Evolutionary conservation across 2,888 invertebrate species (phyloP), one percentile per base, ranked within the genome.

Genomic region (Coenonympha glycerion): DNA sequence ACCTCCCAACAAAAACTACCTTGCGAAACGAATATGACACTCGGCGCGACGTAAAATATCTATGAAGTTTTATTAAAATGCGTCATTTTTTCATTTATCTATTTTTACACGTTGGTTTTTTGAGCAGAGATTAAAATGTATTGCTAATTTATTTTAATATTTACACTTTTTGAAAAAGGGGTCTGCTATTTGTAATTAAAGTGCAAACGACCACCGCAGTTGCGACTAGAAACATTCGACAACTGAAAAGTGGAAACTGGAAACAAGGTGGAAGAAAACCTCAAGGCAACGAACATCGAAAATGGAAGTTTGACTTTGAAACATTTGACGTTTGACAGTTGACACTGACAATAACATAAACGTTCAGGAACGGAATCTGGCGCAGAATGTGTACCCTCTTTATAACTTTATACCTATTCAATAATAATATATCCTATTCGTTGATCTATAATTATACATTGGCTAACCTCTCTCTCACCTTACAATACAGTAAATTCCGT

Each of bases 1-100:
- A 79, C 76, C 76, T 73, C 69, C 60, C 60, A 69, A 68, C 65
- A 69, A 73, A 39, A 70, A 73, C 68, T 72, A 78, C 78, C 84
- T 82, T 80, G 9, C 16, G 31, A 31, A 13, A 13, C 6, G 2
- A 6, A 30, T 74, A 77, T 76, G 80, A 78, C 82, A 82, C 80
- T 68, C 69, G 73, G 30, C 13, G 4, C 16, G n/a, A 78, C 73
- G 74, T 79, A 73, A 77, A 79, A 71, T 68, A 65, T 70, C 66
- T 66, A 64, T 62, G 56, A 64, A 56, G 62, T 37, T 59, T 39
- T 59, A 65, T 55, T 54, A 54, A 30, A 34, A 44, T 36, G 41
- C 22, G 57, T 59, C 61, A 65, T 37, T 47, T 30, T 16, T 15
- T 15, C 15, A 21, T 18, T 9, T 41, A 24, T 13, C 13, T n/a